Percentiles rank a stretch among this genome's conserved stretches.
Conservation (phyloP, 1,140 invertebrate genomes). For the Diabrotica virgifera region DNA sequence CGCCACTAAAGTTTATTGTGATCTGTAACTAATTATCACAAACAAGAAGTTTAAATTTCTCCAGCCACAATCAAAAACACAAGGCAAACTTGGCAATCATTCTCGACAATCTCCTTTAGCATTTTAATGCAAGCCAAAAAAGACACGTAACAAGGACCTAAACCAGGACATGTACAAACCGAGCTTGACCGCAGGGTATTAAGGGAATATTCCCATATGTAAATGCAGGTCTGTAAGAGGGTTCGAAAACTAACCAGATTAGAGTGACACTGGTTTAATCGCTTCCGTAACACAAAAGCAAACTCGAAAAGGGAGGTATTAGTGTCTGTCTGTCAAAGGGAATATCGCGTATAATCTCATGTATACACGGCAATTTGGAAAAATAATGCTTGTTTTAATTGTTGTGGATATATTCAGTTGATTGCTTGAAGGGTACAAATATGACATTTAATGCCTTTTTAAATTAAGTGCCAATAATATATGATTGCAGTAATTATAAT, state of each 20-base stretch:
- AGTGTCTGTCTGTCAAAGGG: slow-evolving; percentile 11
- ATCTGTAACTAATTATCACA: no score
- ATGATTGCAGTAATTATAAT: no score
- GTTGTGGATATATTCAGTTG: no score
- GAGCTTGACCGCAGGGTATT: slow-evolving; percentile 16
- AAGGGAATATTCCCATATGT: slow-evolving; percentile 13
- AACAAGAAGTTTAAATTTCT: no score
- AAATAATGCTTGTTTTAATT: neutral
- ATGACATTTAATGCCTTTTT: no score
- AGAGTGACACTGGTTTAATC: slow-evolving; percentile 14
- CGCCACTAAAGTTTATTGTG: no score
- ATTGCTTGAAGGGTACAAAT: no score
- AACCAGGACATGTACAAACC: slow-evolving; percentile 18
- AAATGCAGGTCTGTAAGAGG: slow-evolving; percentile 7
- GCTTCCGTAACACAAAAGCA: slow-evolving; percentile 13
- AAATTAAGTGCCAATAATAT: no score
- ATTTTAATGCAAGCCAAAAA: slow-evolving; percentile 16
- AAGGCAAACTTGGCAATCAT: neutral
- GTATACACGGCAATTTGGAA: neutral
- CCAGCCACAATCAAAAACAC: no score
- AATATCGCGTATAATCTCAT: neutral
- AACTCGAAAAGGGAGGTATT: slow-evolving; percentile 12
- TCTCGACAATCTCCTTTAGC: slow-evolving; percentile 14
- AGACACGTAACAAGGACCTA: slow-evolving; percentile 17
- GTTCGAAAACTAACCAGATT: slow-evolving; percentile 15